Base-by-base conservation (phyloP, 2,888 invertebrate species). In the Philaethria dido region DNA sequence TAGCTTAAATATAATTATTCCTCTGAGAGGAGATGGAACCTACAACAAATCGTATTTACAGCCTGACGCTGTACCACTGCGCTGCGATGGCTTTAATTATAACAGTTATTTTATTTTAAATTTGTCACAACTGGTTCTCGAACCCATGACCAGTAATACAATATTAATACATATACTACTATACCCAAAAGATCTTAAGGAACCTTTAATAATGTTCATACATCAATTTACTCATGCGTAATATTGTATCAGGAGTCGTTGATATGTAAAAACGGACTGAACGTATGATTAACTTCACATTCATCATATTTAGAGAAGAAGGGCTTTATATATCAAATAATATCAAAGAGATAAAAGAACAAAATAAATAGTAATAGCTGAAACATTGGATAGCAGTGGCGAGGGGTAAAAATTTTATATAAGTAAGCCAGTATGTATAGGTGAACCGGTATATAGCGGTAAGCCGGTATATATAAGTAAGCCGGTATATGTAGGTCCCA, bases 211-310 rank as follows among this genome's bases (percentile, higher is more conserved):
- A 29, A 16, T 25, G 50, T 25, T 52, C 50, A 52, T 52, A 29
- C 50, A 29, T 52, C 50, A 52, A 52, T 29, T 52, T 52, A 52
- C 3, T 52, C 29, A 29, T 29, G 29, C 29, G 50, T 52, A 52
- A 52, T 52, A 29, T 52, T 52, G 50, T 29, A 52, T 52, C 29
- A 52, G 11, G 13, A 52, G 11, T 52, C 50, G 29, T 52, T 29
- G 50, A 29, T 52, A 52, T 52, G 50, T 52, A 52, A 29, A 52
- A 52, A 52, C 16, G 25, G 16, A 29, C 29, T 52, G 50, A 52
- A 52, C 50, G 50, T 52, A 29, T 52, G 50, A 52, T 29, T 52
- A 52, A 52, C 50, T 52, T 52, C 29, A 29, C 25, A 52, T 52
- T 52, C 50, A 29, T 52, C 50, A 16, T 16, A 52, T 8, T 52